Conservation (phyloP, 2,797 vertebrate genomes). For the Bucorvus abyssinicus region DNA sequence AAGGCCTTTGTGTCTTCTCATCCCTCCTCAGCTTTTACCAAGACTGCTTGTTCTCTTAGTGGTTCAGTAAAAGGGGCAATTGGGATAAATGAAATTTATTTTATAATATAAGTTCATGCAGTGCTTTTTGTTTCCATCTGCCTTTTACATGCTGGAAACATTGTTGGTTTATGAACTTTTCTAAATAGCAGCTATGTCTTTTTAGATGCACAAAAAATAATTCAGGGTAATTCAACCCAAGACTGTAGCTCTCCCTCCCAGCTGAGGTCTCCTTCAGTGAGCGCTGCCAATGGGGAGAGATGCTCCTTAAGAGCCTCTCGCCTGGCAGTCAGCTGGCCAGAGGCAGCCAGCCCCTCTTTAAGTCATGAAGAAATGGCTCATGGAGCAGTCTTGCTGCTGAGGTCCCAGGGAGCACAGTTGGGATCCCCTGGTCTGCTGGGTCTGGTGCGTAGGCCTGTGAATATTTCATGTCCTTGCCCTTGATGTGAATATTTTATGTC, state of each 20-base stretch:
- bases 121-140: neutral
- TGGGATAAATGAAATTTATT: neutral
- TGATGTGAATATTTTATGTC: no score
- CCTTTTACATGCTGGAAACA: neutral
- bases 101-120: neutral
- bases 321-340: neutral
- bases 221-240: neutral
- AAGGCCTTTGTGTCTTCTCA: neutral
- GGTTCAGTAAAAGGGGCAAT: neutral
- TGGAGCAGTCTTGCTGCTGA: neutral
- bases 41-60: neutral
- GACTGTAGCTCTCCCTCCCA: neutral
- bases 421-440: neutral
- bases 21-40: neutral
- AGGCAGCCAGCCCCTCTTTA: neutral
- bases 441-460: fast-evolving
- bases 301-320: neutral
- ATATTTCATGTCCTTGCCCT: neutral
- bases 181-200: neutral
- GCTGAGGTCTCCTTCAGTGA: neutral
- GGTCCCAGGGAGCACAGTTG: neutral
- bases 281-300: neutral
- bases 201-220: neutral
- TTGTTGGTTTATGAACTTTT: slow-evolving; percentile 1
- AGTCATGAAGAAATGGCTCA: fast-evolving